Base-by-base conservation (phyloP, 1,140 invertebrate genomes). In the Aradophagus sp. region DNA sequence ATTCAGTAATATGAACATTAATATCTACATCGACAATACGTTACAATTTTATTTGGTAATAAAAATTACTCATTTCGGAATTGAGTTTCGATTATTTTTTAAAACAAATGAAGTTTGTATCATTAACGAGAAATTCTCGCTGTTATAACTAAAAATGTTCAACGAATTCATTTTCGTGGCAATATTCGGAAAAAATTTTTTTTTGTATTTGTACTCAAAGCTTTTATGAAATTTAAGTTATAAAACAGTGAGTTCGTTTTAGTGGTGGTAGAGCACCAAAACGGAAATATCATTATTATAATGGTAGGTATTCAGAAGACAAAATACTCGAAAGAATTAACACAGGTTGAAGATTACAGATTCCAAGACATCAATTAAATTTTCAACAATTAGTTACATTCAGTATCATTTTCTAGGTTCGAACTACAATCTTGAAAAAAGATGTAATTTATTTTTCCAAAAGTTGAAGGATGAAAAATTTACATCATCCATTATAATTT, bases 201-300 rank as follows among this genome's bases (percentile, higher is more conserved):
- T n/a, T n/a, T n/a, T n/a, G n/a, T n/a, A n/a, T n/a, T n/a, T n/a
- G 48, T 62, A 56, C 56, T 55, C 38, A 27, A 52, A 61, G 62
- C 50, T 62, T 62, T 55, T 67, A 41, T 36, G 56, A 52, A 67
- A 73, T 73, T 73, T 63, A 56, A 73, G 69, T 67, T 73, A 50
- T 67, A 67, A 73, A 73, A 73, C 70, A 73, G 63, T 63, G 62
- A 58, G 70, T 56, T 73, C 70, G 63, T 56, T 73, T 73, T 67
- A 58, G 45, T 58, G 62, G 39, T 66, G 69, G 62, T 56, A 73
- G 65, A 62, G 69, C 62, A 73, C 69, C 69, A 73, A 67, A 72
- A 61, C 61, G 55, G 61, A 66, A 72, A 73, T 66, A 66, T 67
- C 69, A 73, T 66, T 73, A 72, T 36, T 67, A 63, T 67, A 67